These are phyloP conservation scores for Epizoanthus illoricatus DNA, from an alignment of 92 coral and sea anemone genomes.

Conservation along the genomic window DNA sequence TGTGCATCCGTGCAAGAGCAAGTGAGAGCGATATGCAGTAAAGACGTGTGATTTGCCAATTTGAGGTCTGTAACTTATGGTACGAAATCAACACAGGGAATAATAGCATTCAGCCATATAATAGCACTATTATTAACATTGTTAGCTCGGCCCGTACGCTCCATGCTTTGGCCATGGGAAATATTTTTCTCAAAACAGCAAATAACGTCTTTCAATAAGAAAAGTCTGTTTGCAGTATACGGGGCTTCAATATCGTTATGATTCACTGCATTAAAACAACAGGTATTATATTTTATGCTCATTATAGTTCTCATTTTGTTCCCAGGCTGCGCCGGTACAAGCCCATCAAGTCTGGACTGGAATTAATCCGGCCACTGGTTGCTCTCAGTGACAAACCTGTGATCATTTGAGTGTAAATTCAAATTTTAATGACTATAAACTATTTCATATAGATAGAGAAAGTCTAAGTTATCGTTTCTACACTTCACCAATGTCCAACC, in stretches of 20 bases:
- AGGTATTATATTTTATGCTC: neutral
- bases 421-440: neutral
- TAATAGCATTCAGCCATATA: too few species aligned
- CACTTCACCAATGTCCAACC: too few species aligned
- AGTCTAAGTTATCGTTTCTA: neutral
- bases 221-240: neutral
- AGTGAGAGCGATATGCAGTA: too few species aligned
- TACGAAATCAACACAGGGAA: too few species aligned
- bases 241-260: too few species aligned
- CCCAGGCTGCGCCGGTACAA: conserved; percentile 92
- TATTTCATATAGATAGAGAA: neutral
- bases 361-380: conserved; percentile 77
- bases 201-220: neutral
- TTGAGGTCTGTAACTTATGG: too few species aligned
- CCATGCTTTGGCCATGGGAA: too few species aligned
- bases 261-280: neutral
- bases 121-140: too few species aligned
- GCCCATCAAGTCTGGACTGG: conserved; percentile 66
- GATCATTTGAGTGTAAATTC: conserved; percentile 58
- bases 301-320: neutral
- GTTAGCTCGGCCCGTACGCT: too few species aligned
- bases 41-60: too few species aligned
- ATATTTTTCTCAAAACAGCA: too few species aligned
- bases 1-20: too few species aligned
- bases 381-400: conserved; percentile 95